Percentiles rank a stretch among this genome's conserved stretches.
Evolutionary conservation across 2,113 vertebrate genomes (phyloP).

Genomic region (Phasianus colchicus): DNA sequence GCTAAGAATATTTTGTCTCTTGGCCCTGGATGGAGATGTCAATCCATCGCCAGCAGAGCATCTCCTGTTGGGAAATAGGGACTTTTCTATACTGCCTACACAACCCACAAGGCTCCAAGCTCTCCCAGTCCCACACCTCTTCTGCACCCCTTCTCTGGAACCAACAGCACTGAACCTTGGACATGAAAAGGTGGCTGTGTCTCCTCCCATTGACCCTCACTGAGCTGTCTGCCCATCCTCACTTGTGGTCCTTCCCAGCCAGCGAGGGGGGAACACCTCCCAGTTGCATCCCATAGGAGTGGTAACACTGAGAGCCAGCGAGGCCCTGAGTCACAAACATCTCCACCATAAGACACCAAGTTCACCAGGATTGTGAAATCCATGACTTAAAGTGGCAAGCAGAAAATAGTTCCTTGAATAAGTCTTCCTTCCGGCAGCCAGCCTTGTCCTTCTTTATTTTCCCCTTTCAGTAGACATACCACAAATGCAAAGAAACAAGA

Average conservation of each 20-base stretch:
- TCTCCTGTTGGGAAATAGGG: fast-evolving
- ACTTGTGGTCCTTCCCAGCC: fast-evolving
- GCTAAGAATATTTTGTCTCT: not conserved
- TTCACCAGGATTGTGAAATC: slow-evolving; percentile 87
- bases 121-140: not conserved
- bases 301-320: fast-evolving
- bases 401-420: slow-evolving; percentile 84
- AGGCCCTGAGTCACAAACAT: not conserved
- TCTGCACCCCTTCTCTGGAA: not conserved
- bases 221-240: not conserved
- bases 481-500: slow-evolving; percentile 73
- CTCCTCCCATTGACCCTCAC: not conserved
- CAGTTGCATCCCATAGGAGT: not conserved
- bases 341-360: slow-evolving; percentile 21
- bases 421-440: slow-evolving; percentile 89
- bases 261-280: not conserved
- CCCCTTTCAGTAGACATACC: slow-evolving; percentile 61
- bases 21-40: not conserved
- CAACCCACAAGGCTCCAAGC: not conserved
- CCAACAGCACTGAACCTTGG: fast-evolving
- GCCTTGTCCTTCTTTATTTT: not conserved
- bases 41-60: fast-evolving
- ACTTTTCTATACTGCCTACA: fast-evolving
- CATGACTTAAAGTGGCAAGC: slow-evolving; percentile 80
- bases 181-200: no score